A percentile compares a stretch with the other conserved stretches of the same genome.
Conservation (phyloP, 1,140 invertebrate species). For the Bombyx mori region ASM3026992v2 NC_085112.1:9685001-9685500, state of each 20-base stretch:
- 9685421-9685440: neutral
- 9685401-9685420: conserved; percentile 4
- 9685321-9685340: neutral
- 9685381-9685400: neutral
- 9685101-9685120: conserved; percentile 47
- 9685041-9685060: conserved; percentile 36
- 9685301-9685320: no score
- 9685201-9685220: conserved; percentile 52
- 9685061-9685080: conserved; percentile 24
- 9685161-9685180: neutral
- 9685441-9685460: neutral
- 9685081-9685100: conserved; percentile 29
- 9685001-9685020: neutral
- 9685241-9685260: conserved; percentile 4
- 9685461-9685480: neutral
- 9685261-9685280: neutral
- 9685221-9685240: conserved; percentile 39
- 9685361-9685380: neutral
- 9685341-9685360: no score
- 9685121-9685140: neutral
- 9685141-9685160: neutral
- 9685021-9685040: conserved; percentile 24
- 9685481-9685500: neutral
- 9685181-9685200: conserved; percentile 1
- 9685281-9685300: no score